Percentiles rank a stretch among this genome's conserved stretches.
These are phyloP conservation scores for Proteles cristata DNA, from an alignment of 2,113 vertebrate species.

Conservation along the genomic window DNA sequence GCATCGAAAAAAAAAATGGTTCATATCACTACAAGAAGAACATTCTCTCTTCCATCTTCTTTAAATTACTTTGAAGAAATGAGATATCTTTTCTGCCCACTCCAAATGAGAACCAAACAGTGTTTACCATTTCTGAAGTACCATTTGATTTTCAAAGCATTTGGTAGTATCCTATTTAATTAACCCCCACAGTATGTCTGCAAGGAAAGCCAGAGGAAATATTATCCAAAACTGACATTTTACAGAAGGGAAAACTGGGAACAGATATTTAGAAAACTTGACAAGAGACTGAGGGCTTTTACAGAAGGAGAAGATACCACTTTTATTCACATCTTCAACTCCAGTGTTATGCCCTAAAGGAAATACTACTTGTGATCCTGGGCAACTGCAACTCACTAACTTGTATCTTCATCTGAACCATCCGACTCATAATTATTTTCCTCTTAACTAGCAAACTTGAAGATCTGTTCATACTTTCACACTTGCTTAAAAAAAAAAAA, in stretches of 20 bases:
- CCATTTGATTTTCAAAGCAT: neutral
- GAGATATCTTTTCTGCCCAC: neutral
- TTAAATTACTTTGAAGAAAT: neutral
- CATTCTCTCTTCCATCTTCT: neutral
- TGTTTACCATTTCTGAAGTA: neutral
- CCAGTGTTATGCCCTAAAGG: neutral
- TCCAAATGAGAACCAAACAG: slow-evolving; percentile 28
- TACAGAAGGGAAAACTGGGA: neutral
- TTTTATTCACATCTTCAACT: neutral
- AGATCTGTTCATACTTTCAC: neutral
- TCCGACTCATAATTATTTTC: neutral
- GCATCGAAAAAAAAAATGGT: slow-evolving; percentile 47
- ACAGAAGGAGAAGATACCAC: neutral
- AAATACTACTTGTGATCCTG: neutral
- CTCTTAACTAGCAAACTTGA: neutral
- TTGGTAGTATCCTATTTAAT: neutral
- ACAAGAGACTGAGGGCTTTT: neutral
- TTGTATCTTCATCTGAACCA: neutral
- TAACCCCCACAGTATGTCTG: neutral
- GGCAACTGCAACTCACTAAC: neutral
- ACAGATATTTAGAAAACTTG: neutral
- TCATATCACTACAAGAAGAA: neutral
- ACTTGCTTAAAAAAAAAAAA: neutral
- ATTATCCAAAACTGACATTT: neutral
- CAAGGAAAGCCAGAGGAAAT: neutral